These are phyloP conservation scores for Malurus alboscapulatus DNA, from an alignment of 2,113 vertebrate species.

Conservation along the genomic window DNA sequence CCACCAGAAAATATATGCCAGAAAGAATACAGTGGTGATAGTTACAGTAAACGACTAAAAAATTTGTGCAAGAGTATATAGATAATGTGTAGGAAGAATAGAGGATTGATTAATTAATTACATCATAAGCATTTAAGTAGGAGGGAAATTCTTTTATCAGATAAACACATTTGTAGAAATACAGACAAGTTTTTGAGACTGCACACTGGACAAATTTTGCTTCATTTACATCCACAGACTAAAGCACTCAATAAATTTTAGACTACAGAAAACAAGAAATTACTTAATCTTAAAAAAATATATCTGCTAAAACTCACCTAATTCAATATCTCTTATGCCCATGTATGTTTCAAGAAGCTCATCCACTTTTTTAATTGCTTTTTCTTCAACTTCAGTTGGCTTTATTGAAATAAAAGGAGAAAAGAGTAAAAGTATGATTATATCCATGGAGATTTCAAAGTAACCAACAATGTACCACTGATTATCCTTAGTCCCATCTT, in stretches of 20 bases:
- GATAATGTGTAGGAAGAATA: background rate
- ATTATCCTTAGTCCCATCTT: background rate
- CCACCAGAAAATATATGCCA: background rate
- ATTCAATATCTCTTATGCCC: conserved; percentile 93
- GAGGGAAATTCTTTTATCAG: background rate
- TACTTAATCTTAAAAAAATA: background rate
- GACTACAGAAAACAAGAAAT: background rate
- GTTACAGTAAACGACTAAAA: background rate
- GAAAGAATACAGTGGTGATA: background rate
- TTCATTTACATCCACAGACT: background rate
- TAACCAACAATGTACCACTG: background rate
- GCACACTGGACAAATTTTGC: background rate
- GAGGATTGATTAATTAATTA: background rate
- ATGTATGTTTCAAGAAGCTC: conserved; percentile 96
- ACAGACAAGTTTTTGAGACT: background rate
- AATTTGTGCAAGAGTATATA: background rate
- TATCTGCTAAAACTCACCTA: conserved; percentile 79
- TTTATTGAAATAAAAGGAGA: conserved; percentile 60
- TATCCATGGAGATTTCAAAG: background rate
- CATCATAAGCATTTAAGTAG: background rate
- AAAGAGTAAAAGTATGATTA: background rate
- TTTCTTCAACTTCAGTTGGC: conserved; percentile 90
- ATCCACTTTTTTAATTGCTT: conserved; percentile 90
- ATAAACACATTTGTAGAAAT: background rate
- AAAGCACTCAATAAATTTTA: background rate